Conservation (phyloP, 2,888 invertebrate species). For the Drosophila paranaensis region DNA sequence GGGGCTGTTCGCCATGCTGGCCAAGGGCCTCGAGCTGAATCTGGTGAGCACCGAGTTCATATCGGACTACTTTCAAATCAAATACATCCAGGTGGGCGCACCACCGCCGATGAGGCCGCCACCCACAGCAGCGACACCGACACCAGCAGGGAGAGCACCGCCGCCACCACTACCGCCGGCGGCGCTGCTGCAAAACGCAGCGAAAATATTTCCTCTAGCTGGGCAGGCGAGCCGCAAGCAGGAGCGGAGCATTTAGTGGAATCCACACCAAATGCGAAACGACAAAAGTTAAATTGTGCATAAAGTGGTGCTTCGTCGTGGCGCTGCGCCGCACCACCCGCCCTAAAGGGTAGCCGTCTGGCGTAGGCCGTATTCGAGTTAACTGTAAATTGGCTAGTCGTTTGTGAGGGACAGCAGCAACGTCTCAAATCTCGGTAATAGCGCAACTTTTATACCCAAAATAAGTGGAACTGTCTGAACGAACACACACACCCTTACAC, state of each 20-base stretch:
- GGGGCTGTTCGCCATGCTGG: constrained; percentile 31
- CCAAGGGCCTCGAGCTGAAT: constrained; percentile 7
- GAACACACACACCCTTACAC: constrained; percentile 3
- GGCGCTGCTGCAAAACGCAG: not conserved
- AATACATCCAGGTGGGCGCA: not conserved
- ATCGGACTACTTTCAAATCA: constrained; percentile 18
- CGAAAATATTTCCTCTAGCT: not conserved
- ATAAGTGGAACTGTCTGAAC: constrained; percentile 60
- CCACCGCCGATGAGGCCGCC: not conserved
- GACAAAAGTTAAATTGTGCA: constrained; percentile 59
- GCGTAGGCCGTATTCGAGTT: constrained; percentile 29
- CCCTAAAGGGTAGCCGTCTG: not conserved
- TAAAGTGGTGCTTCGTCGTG: constrained; percentile 15
- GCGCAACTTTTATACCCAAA: constrained; percentile 72
- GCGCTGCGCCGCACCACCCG: not conserved
- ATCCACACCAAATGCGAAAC: constrained; percentile 11
- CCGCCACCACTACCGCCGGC: not conserved
- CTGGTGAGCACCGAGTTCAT: constrained; percentile 21
- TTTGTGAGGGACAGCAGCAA: constrained; percentile 39
- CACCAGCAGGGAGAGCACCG: no score
- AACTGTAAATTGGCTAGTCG: constrained; percentile 65
- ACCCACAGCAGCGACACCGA: not conserved
- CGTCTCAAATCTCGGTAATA: constrained; percentile 76
- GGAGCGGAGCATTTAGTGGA: constrained; percentile 25
- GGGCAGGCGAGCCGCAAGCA: constrained; percentile 7